These are phyloP conservation scores for Drosophila neotestacea DNA, from an alignment of 2,888 invertebrate species.

Conservation along the genomic window DNA sequence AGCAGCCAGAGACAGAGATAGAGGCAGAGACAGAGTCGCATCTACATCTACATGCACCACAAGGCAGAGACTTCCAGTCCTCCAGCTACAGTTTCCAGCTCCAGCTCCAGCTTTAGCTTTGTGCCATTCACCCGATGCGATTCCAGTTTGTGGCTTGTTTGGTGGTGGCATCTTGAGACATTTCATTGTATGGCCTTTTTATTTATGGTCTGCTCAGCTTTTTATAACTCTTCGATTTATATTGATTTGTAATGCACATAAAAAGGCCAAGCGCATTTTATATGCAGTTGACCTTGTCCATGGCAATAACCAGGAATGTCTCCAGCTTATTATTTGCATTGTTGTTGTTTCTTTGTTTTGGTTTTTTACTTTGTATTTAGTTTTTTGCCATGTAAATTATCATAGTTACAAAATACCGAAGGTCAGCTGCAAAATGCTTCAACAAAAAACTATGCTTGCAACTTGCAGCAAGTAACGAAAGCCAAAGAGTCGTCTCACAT, in stretches of 20 bases:
- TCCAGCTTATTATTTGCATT: constrained; percentile 17
- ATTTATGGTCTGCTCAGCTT: constrained; percentile 74
- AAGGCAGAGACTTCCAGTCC: constrained; percentile 13
- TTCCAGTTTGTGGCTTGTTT: constrained; percentile 65
- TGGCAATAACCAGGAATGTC: constrained; percentile 52
- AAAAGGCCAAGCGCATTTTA: constrained; percentile 56
- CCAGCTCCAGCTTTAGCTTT: constrained; percentile 12
- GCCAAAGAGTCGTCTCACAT: constrained; percentile 46
- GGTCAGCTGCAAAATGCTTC: constrained; percentile 51
- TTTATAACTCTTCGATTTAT: constrained; percentile 80
- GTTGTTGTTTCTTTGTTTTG: constrained; percentile 1
- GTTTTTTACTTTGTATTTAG: constrained; percentile 6
- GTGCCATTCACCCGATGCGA: constrained; percentile 73
- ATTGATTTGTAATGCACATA: constrained; percentile 74
- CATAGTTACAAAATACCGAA: constrained; percentile 71
- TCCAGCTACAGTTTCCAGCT: constrained; percentile 10
- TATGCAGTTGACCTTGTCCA: constrained; percentile 75
- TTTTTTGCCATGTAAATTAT: constrained; percentile 51
- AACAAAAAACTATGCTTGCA: constrained; percentile 45
- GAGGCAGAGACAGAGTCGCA: background rate
- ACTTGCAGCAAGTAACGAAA: constrained; percentile 40
- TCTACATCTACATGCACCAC: background rate
- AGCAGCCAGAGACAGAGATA: constrained; percentile 40
- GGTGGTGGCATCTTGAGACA: constrained; percentile 75
- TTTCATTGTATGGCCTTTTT: constrained; percentile 72